Percentiles rank a stretch among this genome's conserved stretches.
Conservation (phyloP, 2,113 vertebrate species). For the Tyto alba region DNA sequence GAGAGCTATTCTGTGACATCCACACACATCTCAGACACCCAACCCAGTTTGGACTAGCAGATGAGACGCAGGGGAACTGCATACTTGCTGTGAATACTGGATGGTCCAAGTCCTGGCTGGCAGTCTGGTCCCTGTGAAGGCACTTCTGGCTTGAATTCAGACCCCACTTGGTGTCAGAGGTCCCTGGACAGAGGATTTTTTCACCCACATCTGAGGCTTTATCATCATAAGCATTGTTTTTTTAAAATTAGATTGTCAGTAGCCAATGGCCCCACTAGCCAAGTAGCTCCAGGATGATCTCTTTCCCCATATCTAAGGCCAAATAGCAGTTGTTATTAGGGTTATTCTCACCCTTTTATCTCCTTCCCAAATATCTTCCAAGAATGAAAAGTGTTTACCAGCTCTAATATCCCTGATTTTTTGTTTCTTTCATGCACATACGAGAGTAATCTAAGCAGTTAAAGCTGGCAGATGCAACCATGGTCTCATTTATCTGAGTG, state of each 20-base stretch:
- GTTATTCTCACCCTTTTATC: neutral
- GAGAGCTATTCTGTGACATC: neutral
- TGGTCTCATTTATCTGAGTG: neutral
- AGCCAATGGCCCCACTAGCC: neutral
- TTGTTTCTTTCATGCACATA: neutral
- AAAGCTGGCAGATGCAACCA: neutral
- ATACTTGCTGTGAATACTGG: neutral
- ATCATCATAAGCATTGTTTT: neutral
- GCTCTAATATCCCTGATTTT: neutral
- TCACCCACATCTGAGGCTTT: neutral
- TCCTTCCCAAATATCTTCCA: neutral
- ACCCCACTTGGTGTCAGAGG: rapidly evolving
- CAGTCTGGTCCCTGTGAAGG: rapidly evolving
- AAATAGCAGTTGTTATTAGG: neutral
- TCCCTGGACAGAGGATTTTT: neutral
- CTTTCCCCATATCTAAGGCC: neutral
- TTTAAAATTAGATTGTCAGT: neutral
- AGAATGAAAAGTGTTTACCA: neutral
- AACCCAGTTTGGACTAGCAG: neutral
- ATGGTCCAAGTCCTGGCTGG: neutral
- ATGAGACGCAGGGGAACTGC: neutral
- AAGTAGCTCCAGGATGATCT: neutral
- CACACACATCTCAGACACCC: neutral
- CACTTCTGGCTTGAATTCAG: neutral
- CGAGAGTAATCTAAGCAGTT: neutral